A percentile compares a stretch with the other conserved stretches of the same genome.
Conservation (phyloP, 2,888 invertebrate species). For the Carterocephalus palaemon region DNA sequence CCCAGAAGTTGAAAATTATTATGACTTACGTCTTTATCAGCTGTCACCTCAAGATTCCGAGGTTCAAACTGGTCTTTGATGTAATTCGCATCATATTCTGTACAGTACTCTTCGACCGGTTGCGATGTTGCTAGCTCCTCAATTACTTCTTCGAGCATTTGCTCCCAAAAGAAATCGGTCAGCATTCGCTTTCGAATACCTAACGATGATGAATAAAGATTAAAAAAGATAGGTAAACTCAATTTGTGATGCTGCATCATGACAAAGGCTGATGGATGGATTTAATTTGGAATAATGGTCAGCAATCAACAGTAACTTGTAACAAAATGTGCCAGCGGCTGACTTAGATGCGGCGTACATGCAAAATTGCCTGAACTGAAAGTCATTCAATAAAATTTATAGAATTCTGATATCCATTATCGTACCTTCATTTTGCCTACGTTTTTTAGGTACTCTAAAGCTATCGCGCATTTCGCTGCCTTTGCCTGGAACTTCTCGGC, state of each 20-base stretch:
- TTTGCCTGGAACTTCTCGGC: slow-evolving; percentile 50
- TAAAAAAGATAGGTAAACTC: no score
- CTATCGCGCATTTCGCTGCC: slow-evolving; percentile 65
- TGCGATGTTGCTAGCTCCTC: slow-evolving; percentile 61
- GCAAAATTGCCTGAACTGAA: no score
- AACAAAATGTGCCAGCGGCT: no score
- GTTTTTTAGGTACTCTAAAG: slow-evolving; percentile 51
- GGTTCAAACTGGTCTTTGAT: slow-evolving; percentile 61
- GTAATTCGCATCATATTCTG: slow-evolving; percentile 67
- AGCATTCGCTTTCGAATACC: slow-evolving; percentile 68
- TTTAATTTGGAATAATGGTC: no score
- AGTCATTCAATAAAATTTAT: no score
- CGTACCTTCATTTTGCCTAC: slow-evolving; percentile 48
- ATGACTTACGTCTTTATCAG: slow-evolving; percentile 57
- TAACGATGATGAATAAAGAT: no score
- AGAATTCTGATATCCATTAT: neutral
- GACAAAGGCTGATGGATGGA: no score
- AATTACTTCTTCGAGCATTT: slow-evolving; percentile 72
- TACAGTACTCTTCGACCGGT: slow-evolving; percentile 59
- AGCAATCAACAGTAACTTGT: no score
- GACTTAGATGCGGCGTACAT: no score
- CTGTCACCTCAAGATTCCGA: slow-evolving; percentile 55
- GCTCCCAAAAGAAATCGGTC: slow-evolving; percentile 71
- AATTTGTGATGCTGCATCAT: no score
- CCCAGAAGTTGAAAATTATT: neutral